Base-by-base conservation (phyloP, 2,888 invertebrate species). In the Melinopterus prodromus region DNA sequence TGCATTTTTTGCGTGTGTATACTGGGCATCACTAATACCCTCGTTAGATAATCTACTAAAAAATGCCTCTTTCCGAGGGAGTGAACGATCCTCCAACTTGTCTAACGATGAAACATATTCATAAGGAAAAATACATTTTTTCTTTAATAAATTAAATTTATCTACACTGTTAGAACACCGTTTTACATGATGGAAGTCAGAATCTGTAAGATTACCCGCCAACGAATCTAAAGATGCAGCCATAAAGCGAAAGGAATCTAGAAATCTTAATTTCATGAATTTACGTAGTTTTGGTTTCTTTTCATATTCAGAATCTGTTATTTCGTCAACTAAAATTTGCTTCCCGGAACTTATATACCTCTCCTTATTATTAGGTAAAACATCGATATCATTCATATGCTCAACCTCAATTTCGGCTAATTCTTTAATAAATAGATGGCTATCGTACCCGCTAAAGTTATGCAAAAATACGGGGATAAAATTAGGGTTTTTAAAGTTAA, bases 271-370 rank as follows among this genome's bases (percentile, higher is more conserved):
- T 76, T 82, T 69, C 70, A 81, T 80, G 12, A 76, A 72, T 15
- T 81, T 79, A 69, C 77, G 26, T 79, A 7, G 76, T 16, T 9
- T 26, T 26, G 84, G 12, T 6, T 76, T 77, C 9, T 77, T 70
- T 70, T 79, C 79, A 53, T 78, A 71, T 3, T 14, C 70, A 53
- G 6, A 6, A 69, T 80, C 71, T 3, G 26, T 3, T n/a, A 26
- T 26, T 26, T 26, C 26, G 76, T 82, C 80, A 53, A 82, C 78
- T 37, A 80, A n/a, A n/a, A 84, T 26, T 7, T 77, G 9, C 82
- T 86, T 87, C 15, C 84, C 80, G 79, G 87, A 85, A n/a, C 86
- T 86, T 16, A 86, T 85, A 79, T 86, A 86, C 82, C 82, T 83
- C 82, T 86, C 86, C 79, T 86, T 85, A 75, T 83, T 86, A 78